These are phyloP conservation scores for Drosophila murphyi DNA, from an alignment of 1,140 invertebrate species.

Conservation along the genomic window DNA sequence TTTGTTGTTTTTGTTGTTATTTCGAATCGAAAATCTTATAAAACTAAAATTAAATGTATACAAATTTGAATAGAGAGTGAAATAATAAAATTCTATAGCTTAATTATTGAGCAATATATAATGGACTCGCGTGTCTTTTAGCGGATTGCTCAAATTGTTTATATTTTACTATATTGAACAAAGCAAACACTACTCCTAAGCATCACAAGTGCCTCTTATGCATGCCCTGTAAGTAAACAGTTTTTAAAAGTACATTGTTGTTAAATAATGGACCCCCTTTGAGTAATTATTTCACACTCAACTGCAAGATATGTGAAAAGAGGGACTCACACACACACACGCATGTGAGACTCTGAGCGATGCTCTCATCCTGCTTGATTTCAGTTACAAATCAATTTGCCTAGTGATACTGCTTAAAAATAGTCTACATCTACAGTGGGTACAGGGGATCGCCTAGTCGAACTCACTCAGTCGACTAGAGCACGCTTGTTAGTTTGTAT, in stretches of 20 bases:
- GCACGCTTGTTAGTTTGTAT: not conserved
- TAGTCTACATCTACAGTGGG: not conserved
- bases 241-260: not conserved
- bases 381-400: conserved; percentile 49
- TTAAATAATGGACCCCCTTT: too few species aligned
- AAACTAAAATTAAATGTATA: conserved; percentile 1
- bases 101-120: not conserved
- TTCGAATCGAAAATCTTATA: conserved; percentile 6
- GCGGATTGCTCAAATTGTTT: conserved; percentile 3
- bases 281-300: not conserved
- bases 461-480: not conserved
- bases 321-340: not conserved
- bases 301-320: not conserved
- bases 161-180: not conserved
- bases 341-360: not conserved
- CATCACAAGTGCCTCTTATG: conserved; percentile 28
- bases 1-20: conserved; percentile 10
- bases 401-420: conserved; percentile 15
- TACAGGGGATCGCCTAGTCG: too few species aligned
- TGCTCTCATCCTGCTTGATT: conserved; percentile 19
- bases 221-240: conserved; percentile 30
- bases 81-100: not conserved
- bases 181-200: conserved; percentile 1
- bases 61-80: not conserved
- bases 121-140: not conserved